Base-by-base conservation (phyloP, 2,888 invertebrate species). In the Eupelmus urozonus region DNA sequence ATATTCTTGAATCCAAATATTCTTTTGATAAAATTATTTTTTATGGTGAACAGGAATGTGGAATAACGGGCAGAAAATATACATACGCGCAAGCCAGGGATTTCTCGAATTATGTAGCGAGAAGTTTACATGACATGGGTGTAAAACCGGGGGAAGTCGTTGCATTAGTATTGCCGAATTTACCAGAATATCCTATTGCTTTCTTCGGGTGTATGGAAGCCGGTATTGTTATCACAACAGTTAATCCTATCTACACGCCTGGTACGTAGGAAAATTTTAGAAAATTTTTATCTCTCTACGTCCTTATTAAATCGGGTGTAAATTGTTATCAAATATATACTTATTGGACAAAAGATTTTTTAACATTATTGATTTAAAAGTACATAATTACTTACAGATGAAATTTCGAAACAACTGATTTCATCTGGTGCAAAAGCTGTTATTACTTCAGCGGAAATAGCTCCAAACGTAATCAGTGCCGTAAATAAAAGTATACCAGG, bases 181-280 rank as follows among this genome's bases (percentile, higher is more conserved):
- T 93, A 27, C 96, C 96, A 0, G 96, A 96, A 88, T 94, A 92
- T 85, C 92, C 94, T 0, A 90, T 95, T 16, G 92, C 93, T 1
- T 87, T 92, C 11, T 85, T 95, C 84, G 96, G 95, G 0, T 91
- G 93, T 34, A 84, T 94, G 40, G 93, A 93, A 84, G 95, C 95
- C 57, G 95, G 95, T 0, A 90, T 94, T 0, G 85, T 93, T 13
- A 92, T 94, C 2, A 95, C 95, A 0, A 93, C 95, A 0, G 91
- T 96, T 7, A 96, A 96, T 90, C 95, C 96, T 0, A 87, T 92
- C 79, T 96, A 96, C 85, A 96, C 94, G 42, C 85, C 85, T 67
- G 89, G 91, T 91, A 79, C 85, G 83, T 83, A 13, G n/a, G n/a
- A n/a, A n/a, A n/a, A n/a, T n/a, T n/a, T n/a, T n/a, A n/a, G n/a